Base-by-base conservation (phyloP, 2,888 invertebrate species). In the Nomada fucata region DNA sequence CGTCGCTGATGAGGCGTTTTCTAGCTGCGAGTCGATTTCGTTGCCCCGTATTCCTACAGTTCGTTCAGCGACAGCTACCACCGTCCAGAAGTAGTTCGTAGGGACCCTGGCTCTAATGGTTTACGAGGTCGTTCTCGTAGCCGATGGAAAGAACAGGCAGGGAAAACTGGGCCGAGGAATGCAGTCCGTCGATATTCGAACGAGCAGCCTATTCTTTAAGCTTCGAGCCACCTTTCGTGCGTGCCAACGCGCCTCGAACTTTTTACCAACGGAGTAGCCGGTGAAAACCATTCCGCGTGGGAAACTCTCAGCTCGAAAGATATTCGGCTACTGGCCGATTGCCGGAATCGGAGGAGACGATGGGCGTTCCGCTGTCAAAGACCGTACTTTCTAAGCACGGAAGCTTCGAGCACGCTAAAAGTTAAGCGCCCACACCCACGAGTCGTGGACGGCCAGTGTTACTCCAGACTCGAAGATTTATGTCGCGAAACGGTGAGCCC, bases 111-210 rank as follows among this genome's bases (percentile, higher is more conserved):
- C 23, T 76, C 76, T 57, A 47, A 74, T 76, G 73, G 59, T 71
- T 71, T 47, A 63, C 80, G 77, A 77, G 74, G 77, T 68, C 81
- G 68, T 81, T 71, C 65, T 52, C 52, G 60, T 11, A n/a, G 61
- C 47, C 68, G 61, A 50, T 71, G 57, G 68, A 64, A 59, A 52
- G 71, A 71, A 60, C 59, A 26, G 59, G 47, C 26, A 23, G 67
- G 67, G 57, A 67, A 81, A 83, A 81, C 74, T 74, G 83, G 83
- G 77, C 72, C 81, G 83, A 67, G 76, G 76, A 77, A 83, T 74
- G 76, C 76, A 23, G 81, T 71, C 63, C n/a, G 73, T 68, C 83
- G 83, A 83, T 83, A 77, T 76, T 81, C 76, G 59, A 81, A 57
- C 63, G 57, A 67, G 65, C 65, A 13, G 36, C 67, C 70, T 44